A percentile compares a stretch with the other conserved stretches of the same genome.
These are phyloP conservation scores for Melanostigma gelatinosum DNA, from an alignment of 2,113 vertebrate species.

Conservation along the genomic window DNA sequence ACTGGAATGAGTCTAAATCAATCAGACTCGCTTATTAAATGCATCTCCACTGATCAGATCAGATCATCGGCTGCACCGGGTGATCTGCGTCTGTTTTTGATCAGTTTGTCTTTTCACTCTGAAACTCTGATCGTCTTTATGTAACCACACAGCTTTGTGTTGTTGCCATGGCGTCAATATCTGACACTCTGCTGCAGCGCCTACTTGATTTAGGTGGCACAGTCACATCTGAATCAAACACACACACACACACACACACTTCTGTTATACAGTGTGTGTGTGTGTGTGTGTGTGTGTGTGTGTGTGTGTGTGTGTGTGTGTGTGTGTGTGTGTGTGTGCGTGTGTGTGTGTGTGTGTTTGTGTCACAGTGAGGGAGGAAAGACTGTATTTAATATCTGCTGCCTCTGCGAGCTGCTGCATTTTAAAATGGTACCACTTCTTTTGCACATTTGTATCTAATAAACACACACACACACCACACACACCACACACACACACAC, in stretches of 20 bases:
- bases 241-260: constrained; percentile 29
- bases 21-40: neutral
- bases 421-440: neutral
- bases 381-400: constrained; percentile 14
- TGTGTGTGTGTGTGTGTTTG: constrained; percentile 23
- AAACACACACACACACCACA: neutral
- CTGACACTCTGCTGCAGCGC: constrained; percentile 70
- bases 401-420: constrained; percentile 14
- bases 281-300: neutral
- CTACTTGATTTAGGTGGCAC: constrained; percentile 73
- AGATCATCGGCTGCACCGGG: constrained; percentile 25
- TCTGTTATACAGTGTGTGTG: too few species aligned
- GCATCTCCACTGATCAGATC: neutral
- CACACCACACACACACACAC: neutral
- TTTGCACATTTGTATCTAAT: neutral
- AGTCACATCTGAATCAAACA: constrained; percentile 65
- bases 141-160: constrained; percentile 68
- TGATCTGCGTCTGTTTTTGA: constrained; percentile 11
- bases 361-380: constrained; percentile 34
- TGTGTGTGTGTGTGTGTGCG: too few species aligned
- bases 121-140: constrained; percentile 64
- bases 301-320: constrained; percentile 39
- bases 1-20: neutral
- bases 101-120: constrained; percentile 44
- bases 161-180: constrained; percentile 74